Evolutionary conservation across 1,140 invertebrate species (phyloP).

Genomic region (Lutraria rhynchaena): DNA sequence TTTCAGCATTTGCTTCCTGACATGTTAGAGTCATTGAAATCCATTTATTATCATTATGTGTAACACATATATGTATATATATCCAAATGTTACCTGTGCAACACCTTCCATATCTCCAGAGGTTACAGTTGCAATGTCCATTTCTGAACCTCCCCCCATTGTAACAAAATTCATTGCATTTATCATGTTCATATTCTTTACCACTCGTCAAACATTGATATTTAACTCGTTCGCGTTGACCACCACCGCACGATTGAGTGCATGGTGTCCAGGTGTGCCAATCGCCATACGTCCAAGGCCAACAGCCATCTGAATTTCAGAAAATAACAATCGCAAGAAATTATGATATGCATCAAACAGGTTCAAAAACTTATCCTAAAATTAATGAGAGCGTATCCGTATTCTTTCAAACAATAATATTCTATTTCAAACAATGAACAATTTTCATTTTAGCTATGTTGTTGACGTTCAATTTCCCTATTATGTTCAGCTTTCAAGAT

Average conservation of each 20-base stretch:
- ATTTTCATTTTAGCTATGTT: too few relatives aligned
- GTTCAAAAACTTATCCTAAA: not conserved
- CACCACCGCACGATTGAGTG: conserved; percentile 12
- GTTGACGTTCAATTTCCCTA: too few relatives aligned
- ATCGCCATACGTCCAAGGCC: not conserved
- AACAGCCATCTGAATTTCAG: not conserved
- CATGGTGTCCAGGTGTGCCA: conserved; percentile 8
- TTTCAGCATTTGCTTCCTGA: not conserved
- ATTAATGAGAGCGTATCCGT: not conserved
- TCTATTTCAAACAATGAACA: not conserved
- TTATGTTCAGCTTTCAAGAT: too few relatives aligned
- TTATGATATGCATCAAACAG: not conserved
- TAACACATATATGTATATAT: not conserved
- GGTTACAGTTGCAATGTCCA: conserved; percentile 22
- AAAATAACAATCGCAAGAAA: not conserved
- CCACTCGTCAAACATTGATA: not conserved
- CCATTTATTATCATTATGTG: not conserved
- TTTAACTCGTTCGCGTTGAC: not conserved
- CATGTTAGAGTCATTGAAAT: not conserved
- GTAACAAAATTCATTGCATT: conserved; percentile 40
- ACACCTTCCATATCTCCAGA: conserved; percentile 27
- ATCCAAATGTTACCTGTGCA: conserved; percentile 14
- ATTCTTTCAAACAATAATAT: not conserved
- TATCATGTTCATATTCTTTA: not conserved
- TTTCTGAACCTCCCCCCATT: not conserved